phyloP scores from a whole-genome alignment of 2,797 vertebrate genomes.

The Muscicapa comitata region DNA sequence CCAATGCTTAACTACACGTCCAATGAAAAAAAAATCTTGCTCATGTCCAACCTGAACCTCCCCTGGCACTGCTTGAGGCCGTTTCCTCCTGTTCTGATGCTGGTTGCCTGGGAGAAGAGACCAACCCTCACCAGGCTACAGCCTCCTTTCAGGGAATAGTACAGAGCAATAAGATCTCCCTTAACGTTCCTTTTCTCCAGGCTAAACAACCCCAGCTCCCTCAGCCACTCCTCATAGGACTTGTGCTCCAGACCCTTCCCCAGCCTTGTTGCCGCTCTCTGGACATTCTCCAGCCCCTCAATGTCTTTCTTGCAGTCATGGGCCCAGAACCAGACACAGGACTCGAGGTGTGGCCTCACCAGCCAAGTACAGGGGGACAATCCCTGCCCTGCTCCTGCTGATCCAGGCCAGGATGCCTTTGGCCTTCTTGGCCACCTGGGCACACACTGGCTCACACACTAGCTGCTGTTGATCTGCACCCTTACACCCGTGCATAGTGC shows the following conservation, averaged over 20 bases:
- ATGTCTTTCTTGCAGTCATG: too few species aligned
- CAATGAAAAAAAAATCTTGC: not conserved
- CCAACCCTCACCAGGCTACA: accelerated
- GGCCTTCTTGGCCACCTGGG: not conserved
- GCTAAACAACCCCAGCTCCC: not conserved
- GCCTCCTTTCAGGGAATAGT: not conserved
- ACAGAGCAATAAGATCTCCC: accelerated
- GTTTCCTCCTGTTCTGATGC: not conserved
- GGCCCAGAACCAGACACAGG: not conserved
- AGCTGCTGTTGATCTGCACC: not conserved
- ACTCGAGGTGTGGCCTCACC: too few species aligned
- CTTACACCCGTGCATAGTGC: accelerated
- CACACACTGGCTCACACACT: accelerated
- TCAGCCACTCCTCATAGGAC: too few species aligned
- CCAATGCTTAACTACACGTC: not conserved
- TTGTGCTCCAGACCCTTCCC: too few species aligned
- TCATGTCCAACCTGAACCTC: not conserved
- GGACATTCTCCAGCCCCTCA: too few species aligned
- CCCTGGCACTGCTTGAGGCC: not conserved
- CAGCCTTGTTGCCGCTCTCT: too few species aligned
- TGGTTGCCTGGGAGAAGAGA: not conserved
- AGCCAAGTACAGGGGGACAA: accelerated
- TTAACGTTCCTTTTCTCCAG: not conserved
- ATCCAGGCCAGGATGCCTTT: accelerated
- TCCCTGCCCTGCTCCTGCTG: not conserved